A percentile compares a stretch with the other conserved stretches of the same genome.
Conservation (phyloP, 53 echinoderm and acorn worm species). For the Arbacia lixula region DNA sequence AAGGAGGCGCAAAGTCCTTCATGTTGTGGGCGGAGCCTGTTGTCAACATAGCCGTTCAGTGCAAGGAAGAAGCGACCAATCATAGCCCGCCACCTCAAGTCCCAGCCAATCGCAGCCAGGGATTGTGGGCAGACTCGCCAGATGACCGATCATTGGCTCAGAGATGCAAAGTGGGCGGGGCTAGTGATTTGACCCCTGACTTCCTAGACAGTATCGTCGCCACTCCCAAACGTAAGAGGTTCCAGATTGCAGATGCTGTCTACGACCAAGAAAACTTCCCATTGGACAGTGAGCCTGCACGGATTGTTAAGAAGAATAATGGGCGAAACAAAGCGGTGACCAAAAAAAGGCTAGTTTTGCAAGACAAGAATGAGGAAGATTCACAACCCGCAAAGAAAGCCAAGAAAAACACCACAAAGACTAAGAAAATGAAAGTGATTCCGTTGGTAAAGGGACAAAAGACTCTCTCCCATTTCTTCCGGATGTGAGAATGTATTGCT, state of each 20-base stretch:
- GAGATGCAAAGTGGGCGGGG: neutral
- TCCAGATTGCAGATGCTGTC: neutral
- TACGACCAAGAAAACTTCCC: conserved; percentile 7
- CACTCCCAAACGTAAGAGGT: conserved; percentile 29
- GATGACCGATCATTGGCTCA: conserved; percentile 27
- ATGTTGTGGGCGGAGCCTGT: conserved; percentile 56
- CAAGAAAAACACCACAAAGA: conserved; percentile 41
- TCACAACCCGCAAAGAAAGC: conserved; percentile 20
- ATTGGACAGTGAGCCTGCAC: neutral
- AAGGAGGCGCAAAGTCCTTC: conserved; percentile 29
- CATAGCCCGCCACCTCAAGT: neutral
- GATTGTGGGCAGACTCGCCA: conserved; percentile 51
- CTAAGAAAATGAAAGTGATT: conserved; percentile 68
- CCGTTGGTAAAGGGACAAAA: conserved; percentile 78
- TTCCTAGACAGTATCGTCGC: conserved; percentile 25
- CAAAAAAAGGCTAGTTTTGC: conserved; percentile 35
- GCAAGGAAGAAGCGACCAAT: neutral
- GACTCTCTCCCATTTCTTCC: conserved; percentile 81
- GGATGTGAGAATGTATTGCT: conserved; percentile 29
- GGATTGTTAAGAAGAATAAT: conserved; percentile 5
- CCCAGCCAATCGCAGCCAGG: conserved; percentile 21
- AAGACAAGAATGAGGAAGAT: neutral
- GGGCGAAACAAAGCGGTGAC: conserved; percentile 16
- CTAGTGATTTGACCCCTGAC: neutral
- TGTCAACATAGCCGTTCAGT: neutral